Evolutionary conservation across 2,888 invertebrate genomes (phyloP), one percentile per base, ranked within the genome.

Genomic region (Ectobius pallidus): DNA sequence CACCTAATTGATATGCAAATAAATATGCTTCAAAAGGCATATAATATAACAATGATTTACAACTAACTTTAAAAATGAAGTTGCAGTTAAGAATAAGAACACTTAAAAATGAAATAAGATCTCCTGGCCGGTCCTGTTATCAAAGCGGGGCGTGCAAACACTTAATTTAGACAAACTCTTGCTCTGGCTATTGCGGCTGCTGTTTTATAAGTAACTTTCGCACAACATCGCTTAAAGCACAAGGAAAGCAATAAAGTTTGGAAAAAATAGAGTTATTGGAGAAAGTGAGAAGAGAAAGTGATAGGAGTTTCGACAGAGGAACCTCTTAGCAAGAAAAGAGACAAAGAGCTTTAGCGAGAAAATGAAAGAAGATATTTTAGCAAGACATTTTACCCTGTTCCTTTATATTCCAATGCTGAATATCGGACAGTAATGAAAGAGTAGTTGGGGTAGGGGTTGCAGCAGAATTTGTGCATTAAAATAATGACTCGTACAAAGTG

Each of bases 381-480:
- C 3, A 30, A 32, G n/a, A 58, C 30, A 58, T n/a, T 4, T 58
- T 16, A 30, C n/a, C 1, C 0, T 58, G 2, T 30, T 58, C 58
- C n/a, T 34, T 58, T 30, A 1, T 18, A 30, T n/a, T 58, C 58
- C 30, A 30, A n/a, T 32, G 3, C n/a, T 30, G 3, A 30, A 30
- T 58, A 58, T 18, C n/a, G 58, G 58, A 32, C n/a, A n/a, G 27
- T 58, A 25, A 58, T 58, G 27, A 32, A 14, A 58, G 46, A 46
- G 46, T n/a, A 46, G 46, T 4, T 7, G 18, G 46, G 11, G n/a
- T 4, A 46, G 46, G 39, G 39, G 39, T 39, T 39, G 39, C 14
- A 14, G 39, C 27, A 58, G 63, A 65, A 65, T 27, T n/a, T n/a
- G 65, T 65, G 65, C 65, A 65, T 65, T 65, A 65, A 65, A 46